phyloP scores from a whole-genome alignment of 1,140 invertebrate genomes.

The Acyrthosiphon pisum region DNA sequence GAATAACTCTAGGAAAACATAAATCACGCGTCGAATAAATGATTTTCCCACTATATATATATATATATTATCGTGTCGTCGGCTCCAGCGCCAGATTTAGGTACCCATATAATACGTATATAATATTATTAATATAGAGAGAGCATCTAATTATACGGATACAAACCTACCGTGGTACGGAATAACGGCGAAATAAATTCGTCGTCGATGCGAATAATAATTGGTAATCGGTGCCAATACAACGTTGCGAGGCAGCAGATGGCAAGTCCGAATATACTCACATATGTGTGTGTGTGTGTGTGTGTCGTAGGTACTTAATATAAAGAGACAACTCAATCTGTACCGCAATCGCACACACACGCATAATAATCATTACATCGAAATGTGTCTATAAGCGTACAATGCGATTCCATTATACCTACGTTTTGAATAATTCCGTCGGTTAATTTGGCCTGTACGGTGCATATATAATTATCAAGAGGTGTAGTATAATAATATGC shows the following conservation, averaged over 20 bases:
- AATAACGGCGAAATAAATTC: neutral
- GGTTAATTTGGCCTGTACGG: neutral
- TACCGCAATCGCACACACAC: neutral
- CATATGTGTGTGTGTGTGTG: no score
- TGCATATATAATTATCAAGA: neutral
- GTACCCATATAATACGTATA: no score
- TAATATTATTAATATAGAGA: neutral
- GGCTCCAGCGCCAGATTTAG: neutral
- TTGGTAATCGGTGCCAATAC: neutral
- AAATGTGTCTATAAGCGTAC: conserved; percentile 12
- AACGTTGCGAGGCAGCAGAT: neutral
- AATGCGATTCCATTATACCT: neutral
- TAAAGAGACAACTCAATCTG: conserved; percentile 29
- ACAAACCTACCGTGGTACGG: neutral
- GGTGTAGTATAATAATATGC: neutral
- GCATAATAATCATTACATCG: neutral
- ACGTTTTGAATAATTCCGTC: neutral
- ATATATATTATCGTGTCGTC: neutral
- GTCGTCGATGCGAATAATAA: conserved; percentile 11
- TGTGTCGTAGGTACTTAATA: neutral
- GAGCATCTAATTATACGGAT: neutral
- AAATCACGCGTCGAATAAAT: neutral
- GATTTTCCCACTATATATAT: neutral
- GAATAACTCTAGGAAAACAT: neutral
- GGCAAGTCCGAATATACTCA: neutral